Conservation (phyloP, 1,140 invertebrate genomes). For the Steinernema feltiae region DNA sequence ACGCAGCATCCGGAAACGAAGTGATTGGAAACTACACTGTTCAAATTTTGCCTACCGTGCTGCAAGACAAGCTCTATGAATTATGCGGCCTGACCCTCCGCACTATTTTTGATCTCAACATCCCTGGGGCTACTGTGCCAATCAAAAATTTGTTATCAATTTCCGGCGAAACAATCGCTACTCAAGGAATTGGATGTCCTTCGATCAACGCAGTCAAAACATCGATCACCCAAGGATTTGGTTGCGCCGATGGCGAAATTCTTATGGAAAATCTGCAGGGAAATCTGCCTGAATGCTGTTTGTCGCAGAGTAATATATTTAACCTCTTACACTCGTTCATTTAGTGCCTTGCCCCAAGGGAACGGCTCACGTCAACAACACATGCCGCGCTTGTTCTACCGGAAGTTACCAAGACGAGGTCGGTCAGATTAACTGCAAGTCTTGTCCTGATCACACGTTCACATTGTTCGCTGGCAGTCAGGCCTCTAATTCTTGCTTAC, state of each 20-base stretch:
- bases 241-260: conserved; percentile 84
- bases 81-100: conserved; percentile 85
- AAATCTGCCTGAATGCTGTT: conserved; percentile 77
- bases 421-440: conserved; percentile 75
- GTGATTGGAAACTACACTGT: conserved; percentile 72
- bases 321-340: conserved; percentile 19
- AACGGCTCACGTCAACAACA: conserved; percentile 54
- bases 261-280: conserved; percentile 64
- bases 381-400: conserved; percentile 57
- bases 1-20: conserved; percentile 67
- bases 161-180: conserved; percentile 60
- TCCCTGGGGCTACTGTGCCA: conserved; percentile 80
- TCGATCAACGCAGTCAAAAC: conserved; percentile 70
- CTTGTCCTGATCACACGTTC: conserved; percentile 83
- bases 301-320: conserved; percentile 60
- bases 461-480: conserved; percentile 76
- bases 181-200: conserved; percentile 75
- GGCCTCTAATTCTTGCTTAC: conserved; percentile 58
- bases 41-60: conserved; percentile 76
- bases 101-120: conserved; percentile 84
- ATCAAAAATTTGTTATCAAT: conserved; percentile 83
- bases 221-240: conserved; percentile 78
- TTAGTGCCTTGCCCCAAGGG: conserved; percentile 55
- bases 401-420: conserved; percentile 78
- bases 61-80: conserved; percentile 82